Conservation (phyloP, 2,113 vertebrate species). For the Tursiops truncatus region DNA sequence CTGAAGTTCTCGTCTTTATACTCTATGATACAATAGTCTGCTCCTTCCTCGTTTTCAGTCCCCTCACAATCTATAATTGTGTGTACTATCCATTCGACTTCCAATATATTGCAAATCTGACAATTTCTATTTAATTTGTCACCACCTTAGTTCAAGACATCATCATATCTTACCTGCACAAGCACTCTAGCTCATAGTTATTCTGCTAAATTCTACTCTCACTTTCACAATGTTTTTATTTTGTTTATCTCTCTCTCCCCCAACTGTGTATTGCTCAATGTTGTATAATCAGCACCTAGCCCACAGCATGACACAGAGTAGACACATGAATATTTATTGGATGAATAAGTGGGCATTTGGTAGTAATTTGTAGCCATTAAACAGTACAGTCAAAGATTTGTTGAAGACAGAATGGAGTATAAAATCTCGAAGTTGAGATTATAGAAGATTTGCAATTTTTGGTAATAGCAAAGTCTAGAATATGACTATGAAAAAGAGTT, state of each 20-base stretch:
- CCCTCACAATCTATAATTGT: background rate
- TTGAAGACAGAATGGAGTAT: background rate
- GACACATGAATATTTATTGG: background rate
- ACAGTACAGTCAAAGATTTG: background rate
- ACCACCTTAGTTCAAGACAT: background rate
- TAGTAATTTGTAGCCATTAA: background rate
- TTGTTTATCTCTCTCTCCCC: background rate
- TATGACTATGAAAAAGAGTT: background rate
- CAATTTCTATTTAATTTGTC: background rate
- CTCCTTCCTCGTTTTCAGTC: background rate
- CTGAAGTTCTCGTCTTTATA: background rate
- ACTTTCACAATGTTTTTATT: background rate
- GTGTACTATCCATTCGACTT: background rate
- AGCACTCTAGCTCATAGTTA: background rate
- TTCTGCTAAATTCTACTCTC: background rate
- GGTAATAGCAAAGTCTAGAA: background rate
- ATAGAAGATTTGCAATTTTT: background rate
- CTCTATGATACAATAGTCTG: accelerated
- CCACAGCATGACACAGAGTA: background rate
- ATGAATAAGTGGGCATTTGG: background rate
- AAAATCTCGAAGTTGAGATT: background rate
- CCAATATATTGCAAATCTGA: background rate
- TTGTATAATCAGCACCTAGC: background rate
- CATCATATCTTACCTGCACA: background rate
- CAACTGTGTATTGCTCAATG: background rate